Evolutionary conservation across 1,140 invertebrate genomes (phyloP).

Genomic region (Zaprionus lachaisei): DNA sequence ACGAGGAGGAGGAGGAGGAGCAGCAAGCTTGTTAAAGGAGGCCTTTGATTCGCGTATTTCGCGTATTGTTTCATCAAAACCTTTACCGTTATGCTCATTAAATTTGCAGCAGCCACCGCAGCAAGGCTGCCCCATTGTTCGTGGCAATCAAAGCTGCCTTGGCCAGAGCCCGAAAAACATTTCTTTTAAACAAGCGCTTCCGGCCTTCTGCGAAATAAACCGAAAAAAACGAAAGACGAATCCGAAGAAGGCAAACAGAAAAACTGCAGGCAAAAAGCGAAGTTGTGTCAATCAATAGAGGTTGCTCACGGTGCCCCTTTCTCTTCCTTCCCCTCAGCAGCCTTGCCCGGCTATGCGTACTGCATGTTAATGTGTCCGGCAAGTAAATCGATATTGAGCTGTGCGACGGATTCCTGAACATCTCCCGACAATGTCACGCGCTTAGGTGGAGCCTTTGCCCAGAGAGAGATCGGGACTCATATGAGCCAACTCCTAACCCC

Average conservation of each 20-base stretch:
- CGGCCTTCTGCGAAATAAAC: constrained; percentile 75
- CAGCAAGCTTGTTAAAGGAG: constrained; percentile 68
- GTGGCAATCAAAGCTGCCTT: constrained; percentile 57
- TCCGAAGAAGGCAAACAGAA: constrained; percentile 18
- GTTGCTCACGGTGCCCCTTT: constrained; percentile 53
- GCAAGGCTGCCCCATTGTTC: constrained; percentile 59
- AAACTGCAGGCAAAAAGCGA: constrained; percentile 31
- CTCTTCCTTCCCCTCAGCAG: background rate
- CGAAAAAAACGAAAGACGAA: constrained; percentile 8
- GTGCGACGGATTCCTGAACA: constrained; percentile 40
- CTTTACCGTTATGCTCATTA: constrained; percentile 83
- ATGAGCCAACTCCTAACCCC: background rate
- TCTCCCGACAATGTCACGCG: constrained; percentile 47
- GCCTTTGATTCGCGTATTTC: constrained; percentile 40
- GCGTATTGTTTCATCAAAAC: constrained; percentile 81
- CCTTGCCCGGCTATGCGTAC: constrained; percentile 56
- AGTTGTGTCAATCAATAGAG: constrained; percentile 83
- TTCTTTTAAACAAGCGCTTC: constrained; percentile 72
- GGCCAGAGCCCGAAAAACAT: constrained; percentile 23
- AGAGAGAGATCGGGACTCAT: background rate
- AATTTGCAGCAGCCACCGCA: constrained; percentile 54
- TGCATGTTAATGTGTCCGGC: constrained; percentile 73
- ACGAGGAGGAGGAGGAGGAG: constrained; percentile 49
- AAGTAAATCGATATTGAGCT: constrained; percentile 61
- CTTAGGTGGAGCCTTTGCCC: constrained; percentile 5